phyloP scores from a whole-genome alignment of 2,113 vertebrate species.

The Dicrurus megarhynchus region DNA sequence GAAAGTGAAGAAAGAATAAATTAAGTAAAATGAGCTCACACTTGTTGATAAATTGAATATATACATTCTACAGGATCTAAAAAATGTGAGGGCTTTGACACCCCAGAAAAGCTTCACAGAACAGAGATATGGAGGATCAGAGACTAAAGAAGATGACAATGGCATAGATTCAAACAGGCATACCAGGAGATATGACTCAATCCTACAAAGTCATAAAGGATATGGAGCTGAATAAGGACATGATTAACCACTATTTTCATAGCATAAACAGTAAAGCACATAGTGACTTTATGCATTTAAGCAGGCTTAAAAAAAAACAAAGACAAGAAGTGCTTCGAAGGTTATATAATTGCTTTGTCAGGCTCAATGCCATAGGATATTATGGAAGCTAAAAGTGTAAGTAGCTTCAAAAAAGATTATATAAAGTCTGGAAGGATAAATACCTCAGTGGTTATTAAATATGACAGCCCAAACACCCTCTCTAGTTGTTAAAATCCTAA shows the following conservation, averaged over 20 bases:
- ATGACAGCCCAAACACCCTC: background rate
- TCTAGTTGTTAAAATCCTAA: background rate
- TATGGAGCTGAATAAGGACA: background rate
- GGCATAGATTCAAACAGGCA: background rate
- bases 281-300: background rate
- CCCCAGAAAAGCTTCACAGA: background rate
- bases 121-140: background rate
- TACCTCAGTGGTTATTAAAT: background rate
- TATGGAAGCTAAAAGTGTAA: background rate
- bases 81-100: background rate
- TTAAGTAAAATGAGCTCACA: background rate
- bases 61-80: background rate
- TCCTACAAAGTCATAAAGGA: background rate
- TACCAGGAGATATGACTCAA: background rate
- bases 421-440: background rate
- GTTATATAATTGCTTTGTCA: slow-evolving; percentile 8
- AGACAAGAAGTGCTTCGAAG: background rate
- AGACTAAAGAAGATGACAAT: background rate
- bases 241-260: background rate
- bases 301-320: background rate
- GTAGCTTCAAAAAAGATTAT: slow-evolving; percentile 2
- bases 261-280: background rate
- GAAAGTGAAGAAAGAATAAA: background rate
- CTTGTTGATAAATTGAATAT: background rate
- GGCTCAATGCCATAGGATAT: background rate